Evolutionary conservation across 1,140 invertebrate genomes (phyloP), one percentile per base, ranked within the genome.

Genomic region (Euglossa dilemma): DNA sequence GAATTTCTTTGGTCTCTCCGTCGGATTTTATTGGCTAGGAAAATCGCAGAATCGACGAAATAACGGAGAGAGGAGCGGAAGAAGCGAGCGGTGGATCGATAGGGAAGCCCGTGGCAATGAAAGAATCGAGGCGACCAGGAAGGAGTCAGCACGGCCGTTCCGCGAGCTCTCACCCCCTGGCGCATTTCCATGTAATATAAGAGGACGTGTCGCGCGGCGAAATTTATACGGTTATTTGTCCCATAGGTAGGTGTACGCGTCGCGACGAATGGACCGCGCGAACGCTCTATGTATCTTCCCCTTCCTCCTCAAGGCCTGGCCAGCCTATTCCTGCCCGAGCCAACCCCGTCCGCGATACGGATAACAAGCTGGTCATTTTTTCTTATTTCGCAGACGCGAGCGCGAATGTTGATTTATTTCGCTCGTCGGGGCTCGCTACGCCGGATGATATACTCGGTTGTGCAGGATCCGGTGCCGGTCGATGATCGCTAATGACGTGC

Each of bases 161-260:
- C 8, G 54, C 12, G 14, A 52, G 54, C 12, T 12, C 23, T 18
- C 69, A 52, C 45, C 16, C 20, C 45, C 25, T n/a, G 20, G 56
- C 57, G 70, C 64, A 54, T 81, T 81, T 66, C 72, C 79, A 66
- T 75, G 72, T 81, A 81, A 81, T 75, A 75, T 75, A 81, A 75
- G 79, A 47, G 72, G 36, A 75, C 61, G 57, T 25, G 61, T 75
- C 79, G 71, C 75, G 28, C 57, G 57, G 56, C 25, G 52, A 80
- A 85, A 85, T 87, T 87, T 84, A 87, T 87, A 79, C 59, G 80
- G 76, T 87, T 84, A 87, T 87, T 87, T 87, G 80, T 87, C 85
- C 85, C 64, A 79, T 78, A 71, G 64, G 76, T 80, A 74, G 72
- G 73, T 73, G 74, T 43, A 74, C 54, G 74, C 75, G 63, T 76